Evolutionary conservation across 2,797 vertebrate genomes (phyloP).

Genomic region (Tolypeutes matacus): DNA sequence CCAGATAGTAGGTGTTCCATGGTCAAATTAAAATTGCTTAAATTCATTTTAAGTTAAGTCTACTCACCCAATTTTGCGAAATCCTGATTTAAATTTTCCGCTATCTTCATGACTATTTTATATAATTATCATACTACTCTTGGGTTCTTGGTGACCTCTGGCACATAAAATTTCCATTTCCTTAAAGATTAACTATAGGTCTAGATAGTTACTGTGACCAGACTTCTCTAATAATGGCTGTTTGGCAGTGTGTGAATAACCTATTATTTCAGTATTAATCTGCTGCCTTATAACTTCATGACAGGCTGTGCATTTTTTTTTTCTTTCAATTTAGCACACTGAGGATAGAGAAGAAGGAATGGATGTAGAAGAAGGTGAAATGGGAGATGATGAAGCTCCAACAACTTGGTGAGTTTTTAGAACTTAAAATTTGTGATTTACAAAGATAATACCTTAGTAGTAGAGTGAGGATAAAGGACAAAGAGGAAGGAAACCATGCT

Average conservation of each 20-base stretch:
- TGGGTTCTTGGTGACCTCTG: background rate
- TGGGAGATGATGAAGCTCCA: slow-evolving; percentile 98
- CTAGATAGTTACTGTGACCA: background rate
- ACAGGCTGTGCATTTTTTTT: slow-evolving; percentile 37
- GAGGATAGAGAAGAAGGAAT: slow-evolving; percentile 97
- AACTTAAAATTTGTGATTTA: slow-evolving; percentile 52
- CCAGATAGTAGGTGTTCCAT: slow-evolving; percentile 20
- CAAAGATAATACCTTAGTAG: background rate
- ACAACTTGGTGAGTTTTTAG: slow-evolving; percentile 92
- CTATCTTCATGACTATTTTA: slow-evolving; percentile 3
- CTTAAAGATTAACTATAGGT: slow-evolving; percentile 16
- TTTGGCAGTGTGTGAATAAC: background rate
- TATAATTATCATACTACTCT: background rate
- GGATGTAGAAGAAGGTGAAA: slow-evolving; percentile 99
- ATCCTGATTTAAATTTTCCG: slow-evolving; percentile 48
- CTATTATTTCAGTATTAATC: background rate
- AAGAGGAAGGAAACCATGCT: background rate
- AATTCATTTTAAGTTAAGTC: background rate
- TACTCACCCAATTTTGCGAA: slow-evolving; percentile 28
- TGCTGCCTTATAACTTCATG: slow-evolving; percentile 21
- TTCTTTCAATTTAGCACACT: slow-evolving; percentile 88
- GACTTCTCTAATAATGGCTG: background rate
- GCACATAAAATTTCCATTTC: background rate
- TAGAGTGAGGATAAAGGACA: background rate
- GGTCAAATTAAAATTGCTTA: slow-evolving; percentile 16